These are phyloP conservation scores for Holothuria leucospilota DNA, from an alignment of 53 echinoderm and acorn worm species.

Conservation along the genomic window DNA sequence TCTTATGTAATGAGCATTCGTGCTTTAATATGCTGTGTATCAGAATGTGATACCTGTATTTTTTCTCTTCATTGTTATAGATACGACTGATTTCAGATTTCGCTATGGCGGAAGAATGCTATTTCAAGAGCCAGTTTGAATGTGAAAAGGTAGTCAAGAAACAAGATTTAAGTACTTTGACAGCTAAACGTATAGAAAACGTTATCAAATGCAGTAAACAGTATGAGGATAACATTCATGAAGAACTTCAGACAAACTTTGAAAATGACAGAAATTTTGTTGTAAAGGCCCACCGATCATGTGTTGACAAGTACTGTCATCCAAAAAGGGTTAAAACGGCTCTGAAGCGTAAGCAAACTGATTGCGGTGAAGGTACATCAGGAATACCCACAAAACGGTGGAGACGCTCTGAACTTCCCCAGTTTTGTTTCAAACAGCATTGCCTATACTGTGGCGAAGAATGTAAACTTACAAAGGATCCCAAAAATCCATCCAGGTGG, in stretches of 20 bases:
- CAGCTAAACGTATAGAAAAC: constrained; percentile 25
- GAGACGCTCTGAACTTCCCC: constrained; percentile 35
- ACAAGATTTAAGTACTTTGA: constrained; percentile 14
- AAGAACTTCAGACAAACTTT: constrained; percentile 2
- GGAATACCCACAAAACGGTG: constrained; percentile 39
- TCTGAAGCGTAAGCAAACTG: constrained; percentile 21
- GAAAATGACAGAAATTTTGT: constrained; percentile 11
- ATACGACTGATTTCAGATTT: not conserved
- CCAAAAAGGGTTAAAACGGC: constrained; percentile 35
- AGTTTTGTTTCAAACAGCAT: constrained; percentile 46
- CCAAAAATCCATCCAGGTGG: constrained; percentile 62
- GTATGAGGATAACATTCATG: constrained; percentile 37
- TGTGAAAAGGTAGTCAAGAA: constrained; percentile 28
- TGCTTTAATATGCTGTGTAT: constrained; percentile 1
- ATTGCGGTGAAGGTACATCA: constrained; percentile 16
- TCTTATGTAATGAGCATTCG: not conserved
- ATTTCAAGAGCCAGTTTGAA: constrained; percentile 39
- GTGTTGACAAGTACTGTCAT: constrained; percentile 49
- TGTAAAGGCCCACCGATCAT: constrained; percentile 38
- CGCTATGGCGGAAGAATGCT: constrained; percentile 48
- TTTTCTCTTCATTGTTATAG: constrained; percentile 7
- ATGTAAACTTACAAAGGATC: constrained; percentile 52
- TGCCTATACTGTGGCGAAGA: constrained; percentile 65
- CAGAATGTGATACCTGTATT: not conserved
- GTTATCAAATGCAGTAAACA: constrained; percentile 14